Evolutionary conservation across 2,888 invertebrate genomes (phyloP).

Genomic region (Ophion costatus): DNA sequence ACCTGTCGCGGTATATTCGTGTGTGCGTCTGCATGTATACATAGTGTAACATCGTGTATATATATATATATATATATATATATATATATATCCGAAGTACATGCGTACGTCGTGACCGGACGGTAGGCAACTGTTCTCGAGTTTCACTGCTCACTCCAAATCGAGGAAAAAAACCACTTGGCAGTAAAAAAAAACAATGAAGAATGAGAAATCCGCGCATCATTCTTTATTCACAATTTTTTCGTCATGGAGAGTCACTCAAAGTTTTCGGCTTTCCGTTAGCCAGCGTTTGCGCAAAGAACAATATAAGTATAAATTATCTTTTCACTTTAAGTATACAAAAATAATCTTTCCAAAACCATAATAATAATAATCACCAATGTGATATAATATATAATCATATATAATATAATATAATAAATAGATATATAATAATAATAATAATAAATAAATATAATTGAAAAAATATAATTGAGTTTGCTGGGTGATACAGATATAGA

Average conservation of each 20-base stretch:
- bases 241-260: background rate
- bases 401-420: too few species aligned
- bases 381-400: too few species aligned
- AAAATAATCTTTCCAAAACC: too few species aligned
- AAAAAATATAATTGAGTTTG: too few species aligned
- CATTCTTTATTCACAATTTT: background rate
- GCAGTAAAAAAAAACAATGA: background rate
- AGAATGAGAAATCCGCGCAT: background rate
- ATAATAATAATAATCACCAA: too few species aligned
- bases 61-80: background rate
- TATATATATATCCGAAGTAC: background rate
- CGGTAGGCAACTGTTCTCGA: conserved; percentile 45
- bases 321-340: too few species aligned
- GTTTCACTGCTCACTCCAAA: conserved; percentile 23
- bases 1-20: conserved; percentile 63
- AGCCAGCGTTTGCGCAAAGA: too few species aligned
- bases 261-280: too few species aligned
- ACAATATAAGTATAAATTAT: too few species aligned
- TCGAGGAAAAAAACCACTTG: conserved; percentile 10
- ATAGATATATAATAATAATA: too few species aligned
- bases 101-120: conserved; percentile 50
- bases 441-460: too few species aligned
- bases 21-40: background rate
- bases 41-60: background rate
- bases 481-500: too few species aligned